phyloP scores from a whole-genome alignment of 1,140 invertebrate genomes.

The Drosophila insularis region DNA sequence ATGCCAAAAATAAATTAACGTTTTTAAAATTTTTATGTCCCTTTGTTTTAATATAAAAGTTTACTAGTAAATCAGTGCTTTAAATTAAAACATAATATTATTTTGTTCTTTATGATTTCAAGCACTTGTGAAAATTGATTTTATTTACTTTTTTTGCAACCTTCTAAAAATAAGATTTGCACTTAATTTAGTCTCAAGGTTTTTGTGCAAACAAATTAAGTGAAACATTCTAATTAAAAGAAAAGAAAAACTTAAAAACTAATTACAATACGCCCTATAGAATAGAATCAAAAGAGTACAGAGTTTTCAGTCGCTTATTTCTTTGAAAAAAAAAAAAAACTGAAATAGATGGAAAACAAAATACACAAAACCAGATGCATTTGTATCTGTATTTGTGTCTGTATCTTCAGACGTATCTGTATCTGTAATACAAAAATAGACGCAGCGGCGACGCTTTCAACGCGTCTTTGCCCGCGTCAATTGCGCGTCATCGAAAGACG shows the following conservation, averaged over 20 bases:
- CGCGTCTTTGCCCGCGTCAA: slow-evolving; percentile 76
- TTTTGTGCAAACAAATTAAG: slow-evolving; percentile 48
- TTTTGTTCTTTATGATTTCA: too few species aligned
- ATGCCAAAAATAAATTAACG: too few species aligned
- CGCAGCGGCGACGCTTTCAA: slow-evolving; percentile 64
- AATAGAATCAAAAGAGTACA: slow-evolving; percentile 29
- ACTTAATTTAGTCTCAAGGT: slow-evolving; percentile 69
- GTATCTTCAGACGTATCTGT: slow-evolving; percentile 15
- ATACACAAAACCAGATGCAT: slow-evolving; percentile 46
- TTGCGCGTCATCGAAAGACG: slow-evolving; percentile 69
- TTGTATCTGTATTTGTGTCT: slow-evolving; percentile 31
- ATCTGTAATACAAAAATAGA: slow-evolving; percentile 66
- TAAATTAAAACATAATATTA: too few species aligned
- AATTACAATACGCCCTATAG: slow-evolving; percentile 73
- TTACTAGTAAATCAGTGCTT: too few species aligned
- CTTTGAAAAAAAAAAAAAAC: slow-evolving; percentile 40
- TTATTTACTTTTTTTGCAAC: background rate
- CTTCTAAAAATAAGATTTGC: slow-evolving; percentile 5
- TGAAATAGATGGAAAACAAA: slow-evolving; percentile 70
- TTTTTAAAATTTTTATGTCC: too few species aligned
- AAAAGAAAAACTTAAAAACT: slow-evolving; percentile 61
- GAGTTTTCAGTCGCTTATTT: slow-evolving; percentile 24
- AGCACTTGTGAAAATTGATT: background rate
- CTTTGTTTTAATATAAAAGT: too few species aligned
- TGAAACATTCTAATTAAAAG: slow-evolving; percentile 66